Conservation (phyloP, 2,797 vertebrate genomes). For the Zalophus californianus region DNA sequence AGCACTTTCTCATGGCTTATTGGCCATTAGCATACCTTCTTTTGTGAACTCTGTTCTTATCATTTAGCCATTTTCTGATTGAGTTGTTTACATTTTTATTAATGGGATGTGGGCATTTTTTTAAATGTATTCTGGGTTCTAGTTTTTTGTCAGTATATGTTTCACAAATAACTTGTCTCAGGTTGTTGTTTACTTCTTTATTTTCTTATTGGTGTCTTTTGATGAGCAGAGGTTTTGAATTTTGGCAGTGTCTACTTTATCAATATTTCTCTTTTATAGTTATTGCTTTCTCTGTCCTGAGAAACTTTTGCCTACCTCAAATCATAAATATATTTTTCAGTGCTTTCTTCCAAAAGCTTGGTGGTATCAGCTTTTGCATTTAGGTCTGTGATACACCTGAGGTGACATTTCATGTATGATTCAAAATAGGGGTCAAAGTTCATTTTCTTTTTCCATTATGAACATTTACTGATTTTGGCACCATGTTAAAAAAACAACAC, state of each 20-base stretch:
- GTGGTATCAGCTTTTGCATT: background rate
- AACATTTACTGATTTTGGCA: background rate
- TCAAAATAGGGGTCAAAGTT: background rate
- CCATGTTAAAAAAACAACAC: background rate
- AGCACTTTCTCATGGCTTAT: background rate
- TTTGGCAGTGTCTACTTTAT: background rate
- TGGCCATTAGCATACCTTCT: background rate
- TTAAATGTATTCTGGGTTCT: background rate
- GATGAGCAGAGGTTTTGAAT: background rate
- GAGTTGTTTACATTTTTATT: constrained; percentile 1
- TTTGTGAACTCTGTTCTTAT: constrained; percentile 8
- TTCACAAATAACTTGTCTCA: constrained; percentile 15
- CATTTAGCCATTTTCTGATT: constrained; percentile 23
- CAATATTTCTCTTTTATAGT: background rate
- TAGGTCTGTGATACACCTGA: background rate
- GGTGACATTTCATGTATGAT: background rate
- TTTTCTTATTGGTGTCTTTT: constrained; percentile 33
- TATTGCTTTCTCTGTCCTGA: background rate
- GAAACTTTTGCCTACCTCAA: background rate
- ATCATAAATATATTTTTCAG: background rate
- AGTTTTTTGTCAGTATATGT: background rate
- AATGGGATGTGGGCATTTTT: background rate
- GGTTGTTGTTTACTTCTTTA: background rate
- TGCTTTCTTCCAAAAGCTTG: constrained; percentile 20
- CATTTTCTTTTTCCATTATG: constrained; percentile 11